Evolutionary conservation across 2,113 vertebrate species (phyloP), one percentile per base, ranked within the genome.

Genomic region (Sinocyclocheilus rhinocerous): DNA sequence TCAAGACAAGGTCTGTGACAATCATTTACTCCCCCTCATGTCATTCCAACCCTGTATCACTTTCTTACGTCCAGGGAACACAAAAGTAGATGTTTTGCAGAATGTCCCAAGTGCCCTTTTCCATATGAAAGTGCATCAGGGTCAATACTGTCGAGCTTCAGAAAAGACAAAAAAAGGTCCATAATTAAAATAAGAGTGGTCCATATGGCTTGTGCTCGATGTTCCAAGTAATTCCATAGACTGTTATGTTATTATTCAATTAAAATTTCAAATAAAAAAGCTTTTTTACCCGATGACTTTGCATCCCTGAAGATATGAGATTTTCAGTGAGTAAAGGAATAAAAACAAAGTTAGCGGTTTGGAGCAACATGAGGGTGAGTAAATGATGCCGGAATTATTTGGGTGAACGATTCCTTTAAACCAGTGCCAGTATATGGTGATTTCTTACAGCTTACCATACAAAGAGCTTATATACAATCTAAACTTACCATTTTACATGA

Each of bases 401-500:
- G 20, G 6, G 33, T 33, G 33, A 33, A 39, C 3, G 1, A 24
- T 80, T 18, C n/a, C 57, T 42, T 42, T 83, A 83, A 78, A 65
- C 26, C 50, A 57, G 26, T 15, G 52, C 36, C 39, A n/a, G 39
- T 83, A 80, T 67, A 18, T 11, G 50, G 45, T 76, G 65, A 82
- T 65, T 4, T 36, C 63, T 75, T 70, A 42, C n/a, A 55, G 55
- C 61, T 70, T 70, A 85, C 50, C 57, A 15, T 50, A 83, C 80
- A 72, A 26, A 79, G 6, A 55, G 61, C n/a, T 10, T 65, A 55
- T 57, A 20, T 70, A 26, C 9, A 18, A 78, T 83, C n/a, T 76
- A 76, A 69, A 61, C 57, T 61, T 78, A 55, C 26, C 42, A 48
- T 83, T 86, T 88, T 83, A 83, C 55, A 84, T 84, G 75, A 67